Conservation (phyloP, 2,113 vertebrate species). For the Rostratula benghalensis region DNA sequence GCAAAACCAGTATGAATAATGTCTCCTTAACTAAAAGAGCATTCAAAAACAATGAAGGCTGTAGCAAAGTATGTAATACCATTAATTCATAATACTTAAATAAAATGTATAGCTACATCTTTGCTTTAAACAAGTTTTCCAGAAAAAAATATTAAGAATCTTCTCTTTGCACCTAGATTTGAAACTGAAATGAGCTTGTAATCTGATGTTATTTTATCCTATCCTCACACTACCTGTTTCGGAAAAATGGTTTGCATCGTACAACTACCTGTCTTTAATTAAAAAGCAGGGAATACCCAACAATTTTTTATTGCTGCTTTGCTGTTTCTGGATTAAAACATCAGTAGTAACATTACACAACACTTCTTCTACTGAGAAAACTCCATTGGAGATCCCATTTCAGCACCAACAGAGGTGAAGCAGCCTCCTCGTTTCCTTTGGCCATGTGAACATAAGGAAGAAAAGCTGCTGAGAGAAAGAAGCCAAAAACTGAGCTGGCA, state of each 20-base stretch:
- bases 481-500: slow-evolving; percentile 19
- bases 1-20: not conserved
- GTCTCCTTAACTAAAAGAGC: not conserved
- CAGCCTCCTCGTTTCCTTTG: not conserved
- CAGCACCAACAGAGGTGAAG: not conserved
- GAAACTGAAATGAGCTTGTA: not conserved
- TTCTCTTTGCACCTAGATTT: not conserved
- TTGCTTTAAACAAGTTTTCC: not conserved
- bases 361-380: not conserved
- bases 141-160: not conserved
- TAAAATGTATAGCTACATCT: not conserved
- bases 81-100: not conserved
- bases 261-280: not conserved
- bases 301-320: not conserved
- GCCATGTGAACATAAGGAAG: not conserved
- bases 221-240: not conserved
- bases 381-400: not conserved
- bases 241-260: not conserved
- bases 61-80: not conserved
- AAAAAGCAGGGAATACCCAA: not conserved
- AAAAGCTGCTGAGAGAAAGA: slow-evolving; percentile 2
- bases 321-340: not conserved
- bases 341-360: not conserved
- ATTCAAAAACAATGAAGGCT: not conserved
- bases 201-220: not conserved